Evolutionary conservation across 2,888 invertebrate genomes (phyloP).

Genomic region (Cephus pulcher): DNA sequence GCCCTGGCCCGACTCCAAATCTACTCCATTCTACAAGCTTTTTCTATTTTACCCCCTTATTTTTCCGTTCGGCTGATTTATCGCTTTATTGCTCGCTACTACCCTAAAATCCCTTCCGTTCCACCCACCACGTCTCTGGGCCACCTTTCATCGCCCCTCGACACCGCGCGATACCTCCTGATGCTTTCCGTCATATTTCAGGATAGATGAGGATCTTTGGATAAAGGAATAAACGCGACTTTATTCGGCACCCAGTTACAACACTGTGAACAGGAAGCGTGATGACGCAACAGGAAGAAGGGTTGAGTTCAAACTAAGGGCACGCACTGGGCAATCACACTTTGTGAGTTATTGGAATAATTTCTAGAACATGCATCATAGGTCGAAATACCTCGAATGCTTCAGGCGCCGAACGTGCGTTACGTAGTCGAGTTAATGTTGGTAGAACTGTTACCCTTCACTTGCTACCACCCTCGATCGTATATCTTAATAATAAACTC

Average conservation of each 20-base stretch:
- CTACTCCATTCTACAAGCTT: conserved; percentile 58
- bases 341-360: conserved; percentile 32
- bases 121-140: neutral
- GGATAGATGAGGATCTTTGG: too few relatives aligned
- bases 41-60: conserved; percentile 55
- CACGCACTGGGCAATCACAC: neutral
- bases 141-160: neutral
- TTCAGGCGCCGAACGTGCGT: conserved; percentile 40
- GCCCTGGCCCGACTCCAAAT: conserved; percentile 57
- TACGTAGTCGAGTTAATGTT: conserved; percentile 25
- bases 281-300: too few relatives aligned
- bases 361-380: conserved; percentile 52
- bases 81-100: conserved; percentile 40
- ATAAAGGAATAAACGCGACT: too few relatives aligned
- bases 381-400: conserved; percentile 53
- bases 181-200: too few relatives aligned
- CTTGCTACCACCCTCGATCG: conserved; percentile 26
- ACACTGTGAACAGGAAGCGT: too few relatives aligned
- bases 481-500: conserved; percentile 58
- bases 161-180: too few relatives aligned
- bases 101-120: neutral
- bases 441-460: too few relatives aligned
- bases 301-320: too few relatives aligned
- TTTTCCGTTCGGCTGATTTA: conserved; percentile 56
- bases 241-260: too few relatives aligned